phyloP scores from a whole-genome alignment of 2,113 vertebrate species.

The Phaethon lepturus region DNA sequence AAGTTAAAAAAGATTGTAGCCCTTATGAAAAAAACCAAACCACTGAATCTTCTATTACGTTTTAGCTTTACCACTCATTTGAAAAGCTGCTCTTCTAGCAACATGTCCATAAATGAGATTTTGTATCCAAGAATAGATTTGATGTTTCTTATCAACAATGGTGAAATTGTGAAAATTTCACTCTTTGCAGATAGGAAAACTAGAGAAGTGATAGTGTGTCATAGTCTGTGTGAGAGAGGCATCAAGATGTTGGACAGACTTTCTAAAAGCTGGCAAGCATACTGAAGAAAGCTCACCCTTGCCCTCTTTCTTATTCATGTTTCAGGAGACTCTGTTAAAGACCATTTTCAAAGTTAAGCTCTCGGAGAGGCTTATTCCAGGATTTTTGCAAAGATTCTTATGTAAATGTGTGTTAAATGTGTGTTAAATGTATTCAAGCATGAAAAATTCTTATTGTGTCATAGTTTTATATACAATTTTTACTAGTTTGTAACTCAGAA shows the following conservation, averaged over 20 bases:
- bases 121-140: neutral
- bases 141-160: neutral
- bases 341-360: neutral
- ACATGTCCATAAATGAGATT: neutral
- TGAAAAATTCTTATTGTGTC: neutral
- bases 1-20: neutral
- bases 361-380: neutral
- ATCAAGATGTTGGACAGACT: neutral
- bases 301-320: neutral
- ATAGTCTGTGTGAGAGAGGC: neutral
- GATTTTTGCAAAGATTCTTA: neutral
- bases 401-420: neutral
- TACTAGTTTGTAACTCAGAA: neutral
- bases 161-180: neutral
- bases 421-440: neutral
- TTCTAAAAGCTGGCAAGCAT: neutral
- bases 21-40: neutral
- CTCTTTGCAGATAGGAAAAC: neutral
- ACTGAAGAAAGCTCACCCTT: neutral
- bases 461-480: neutral
- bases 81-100: neutral
- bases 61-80: neutral
- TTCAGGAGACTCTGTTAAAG: neutral
- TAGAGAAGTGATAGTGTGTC: neutral
- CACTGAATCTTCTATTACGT: neutral